phyloP scores from a whole-genome alignment of 2,113 vertebrate genomes.

The Ibidorhyncha struthersii region DNA sequence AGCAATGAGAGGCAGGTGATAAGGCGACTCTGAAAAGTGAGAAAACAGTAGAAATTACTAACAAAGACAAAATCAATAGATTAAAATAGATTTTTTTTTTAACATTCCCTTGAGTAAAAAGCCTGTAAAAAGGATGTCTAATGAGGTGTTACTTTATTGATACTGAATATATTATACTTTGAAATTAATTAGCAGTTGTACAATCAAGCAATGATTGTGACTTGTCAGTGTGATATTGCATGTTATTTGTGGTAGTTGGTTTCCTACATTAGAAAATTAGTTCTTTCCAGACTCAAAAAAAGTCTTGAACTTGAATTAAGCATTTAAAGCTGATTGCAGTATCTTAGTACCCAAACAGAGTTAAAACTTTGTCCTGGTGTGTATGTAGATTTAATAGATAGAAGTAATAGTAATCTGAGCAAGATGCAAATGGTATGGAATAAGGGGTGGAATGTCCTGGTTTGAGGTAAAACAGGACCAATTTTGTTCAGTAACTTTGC shows the following conservation, averaged over 20 bases:
- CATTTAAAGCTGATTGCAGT: not conserved
- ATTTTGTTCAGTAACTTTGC: too few relatives aligned
- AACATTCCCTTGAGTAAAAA: not conserved
- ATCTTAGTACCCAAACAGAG: not conserved
- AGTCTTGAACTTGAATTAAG: not conserved
- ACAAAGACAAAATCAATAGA: not conserved
- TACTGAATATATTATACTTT: not conserved
- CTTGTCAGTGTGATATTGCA: not conserved
- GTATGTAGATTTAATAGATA: too few relatives aligned
- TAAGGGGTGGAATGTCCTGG: too few relatives aligned
- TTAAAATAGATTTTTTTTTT: too few relatives aligned
- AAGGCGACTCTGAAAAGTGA: not conserved
- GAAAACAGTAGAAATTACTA: not conserved
- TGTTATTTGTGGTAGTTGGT: not conserved
- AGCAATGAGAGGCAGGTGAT: not conserved
- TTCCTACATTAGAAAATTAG: not conserved
- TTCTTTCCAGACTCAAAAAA: not conserved
- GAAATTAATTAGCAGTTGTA: not conserved
- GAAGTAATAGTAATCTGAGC: too few relatives aligned
- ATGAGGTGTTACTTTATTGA: not conserved
- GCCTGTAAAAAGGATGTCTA: not conserved
- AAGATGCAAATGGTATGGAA: too few relatives aligned
- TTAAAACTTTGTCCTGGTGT: too few relatives aligned
- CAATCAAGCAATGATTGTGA: not conserved
- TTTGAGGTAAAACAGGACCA: too few relatives aligned